These are phyloP conservation scores for Eumerus sabulonum DNA, from an alignment of 2,888 invertebrate genomes.

Conservation along the genomic window DNA sequence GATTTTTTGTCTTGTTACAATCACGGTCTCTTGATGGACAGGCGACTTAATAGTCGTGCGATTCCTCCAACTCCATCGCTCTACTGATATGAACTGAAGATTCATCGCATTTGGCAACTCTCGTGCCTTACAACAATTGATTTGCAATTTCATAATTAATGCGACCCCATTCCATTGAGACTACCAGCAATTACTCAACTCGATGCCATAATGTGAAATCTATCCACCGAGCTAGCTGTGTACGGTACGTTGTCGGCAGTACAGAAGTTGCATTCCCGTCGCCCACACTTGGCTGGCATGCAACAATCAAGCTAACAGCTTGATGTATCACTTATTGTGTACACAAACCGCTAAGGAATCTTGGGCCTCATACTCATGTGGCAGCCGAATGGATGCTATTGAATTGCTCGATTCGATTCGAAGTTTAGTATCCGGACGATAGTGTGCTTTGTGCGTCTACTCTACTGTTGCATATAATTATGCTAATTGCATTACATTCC, in stretches of 20 bases:
- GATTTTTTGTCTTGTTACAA: conserved; percentile 36
- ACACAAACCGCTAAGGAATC: conserved; percentile 62
- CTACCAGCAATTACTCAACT: conserved; percentile 41
- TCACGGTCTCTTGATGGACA: conserved; percentile 44
- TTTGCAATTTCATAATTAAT: conserved; percentile 60
- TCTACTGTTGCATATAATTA: conserved; percentile 47
- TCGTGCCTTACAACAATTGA: conserved; percentile 29
- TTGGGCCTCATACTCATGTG: conserved; percentile 14
- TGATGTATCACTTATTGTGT: conserved; percentile 64
- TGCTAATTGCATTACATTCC: conserved; percentile 62
- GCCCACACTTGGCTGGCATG: conserved; percentile 17
- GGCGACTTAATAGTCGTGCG: conserved; percentile 55
- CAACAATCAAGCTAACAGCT: conserved; percentile 26
- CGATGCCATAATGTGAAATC: conserved; percentile 29
- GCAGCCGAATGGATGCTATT: conserved; percentile 16
- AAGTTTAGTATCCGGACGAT: not conserved
- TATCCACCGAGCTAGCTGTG: conserved; percentile 8
- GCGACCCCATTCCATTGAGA: conserved; percentile 50
- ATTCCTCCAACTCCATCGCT: no score
- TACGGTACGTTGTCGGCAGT: conserved; percentile 4
- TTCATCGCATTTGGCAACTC: conserved; percentile 25
- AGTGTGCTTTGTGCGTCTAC: conserved; percentile 32
- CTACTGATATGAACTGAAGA: no score
- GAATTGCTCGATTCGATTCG: not conserved
- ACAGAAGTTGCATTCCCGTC: conserved; percentile 21